Evolutionary conservation across 1,140 invertebrate species (phyloP).

Genomic region (Plutomurus gul): DNA sequence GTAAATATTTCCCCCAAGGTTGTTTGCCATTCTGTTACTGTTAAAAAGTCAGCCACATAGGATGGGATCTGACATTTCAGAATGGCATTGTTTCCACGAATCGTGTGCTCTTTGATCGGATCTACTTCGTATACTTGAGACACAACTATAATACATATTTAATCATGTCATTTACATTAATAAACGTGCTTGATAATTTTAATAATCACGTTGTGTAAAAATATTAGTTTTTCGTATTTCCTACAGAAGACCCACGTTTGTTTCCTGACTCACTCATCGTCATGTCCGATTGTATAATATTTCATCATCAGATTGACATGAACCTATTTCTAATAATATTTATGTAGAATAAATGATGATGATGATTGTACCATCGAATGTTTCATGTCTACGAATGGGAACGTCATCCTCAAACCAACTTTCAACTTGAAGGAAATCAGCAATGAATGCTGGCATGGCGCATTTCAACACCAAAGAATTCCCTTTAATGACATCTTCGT

Average conservation of each 20-base stretch:
- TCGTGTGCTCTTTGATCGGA: conserved; percentile 87
- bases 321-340: too few species aligned
- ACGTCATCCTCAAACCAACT: conserved; percentile 79
- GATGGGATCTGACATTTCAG: conserved; percentile 92
- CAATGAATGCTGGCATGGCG: conserved; percentile 82
- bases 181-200: too few species aligned
- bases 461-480: conserved; percentile 91
- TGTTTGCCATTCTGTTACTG: conserved; percentile 60
- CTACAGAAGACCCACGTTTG: too few species aligned
- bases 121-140: conserved; percentile 72
- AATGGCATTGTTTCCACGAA: conserved; percentile 87
- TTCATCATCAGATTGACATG: too few species aligned
- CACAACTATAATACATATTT: conserved; percentile 66
- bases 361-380: conserved; percentile 11
- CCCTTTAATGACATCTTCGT: conserved; percentile 89
- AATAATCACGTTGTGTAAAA: too few species aligned
- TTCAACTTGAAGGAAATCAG: conserved; percentile 77
- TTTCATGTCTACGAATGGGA: conserved; percentile 57
- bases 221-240: too few species aligned
- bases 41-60: conserved; percentile 63
- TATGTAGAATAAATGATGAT: too few species aligned
- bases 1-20: conserved; percentile 44
- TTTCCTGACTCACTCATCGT: too few species aligned
- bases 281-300: too few species aligned
- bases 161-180: too few species aligned